These are phyloP conservation scores for Apus apus DNA, from an alignment of 2,113 vertebrate species.

Conservation along the genomic window DNA sequence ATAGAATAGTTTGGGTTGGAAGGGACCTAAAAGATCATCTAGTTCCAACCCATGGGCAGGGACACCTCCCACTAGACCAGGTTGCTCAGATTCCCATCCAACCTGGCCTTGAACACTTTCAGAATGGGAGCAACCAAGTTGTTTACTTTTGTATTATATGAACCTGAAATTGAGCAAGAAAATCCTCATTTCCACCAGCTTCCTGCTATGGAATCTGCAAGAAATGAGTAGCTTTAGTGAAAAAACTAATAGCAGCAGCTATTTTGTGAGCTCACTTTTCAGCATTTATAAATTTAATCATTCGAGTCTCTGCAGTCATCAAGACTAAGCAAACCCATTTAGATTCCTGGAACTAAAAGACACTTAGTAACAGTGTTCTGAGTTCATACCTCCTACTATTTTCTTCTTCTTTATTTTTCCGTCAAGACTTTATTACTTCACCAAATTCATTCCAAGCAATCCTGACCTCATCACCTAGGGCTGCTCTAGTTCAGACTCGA, in stretches of 20 bases:
- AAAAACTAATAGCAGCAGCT: background rate
- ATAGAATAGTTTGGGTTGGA: too few relatives aligned
- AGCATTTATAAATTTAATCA: background rate
- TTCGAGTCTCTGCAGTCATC: background rate
- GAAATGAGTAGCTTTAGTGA: background rate
- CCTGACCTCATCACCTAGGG: conserved; percentile 59
- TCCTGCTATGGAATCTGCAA: background rate
- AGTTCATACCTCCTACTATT: conserved; percentile 40
- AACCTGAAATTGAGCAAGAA: background rate
- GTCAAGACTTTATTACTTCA: conserved; percentile 55
- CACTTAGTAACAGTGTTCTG: background rate
- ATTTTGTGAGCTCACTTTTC: background rate
- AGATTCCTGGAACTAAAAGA: conserved; percentile 1
- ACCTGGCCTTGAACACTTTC: too few relatives aligned
- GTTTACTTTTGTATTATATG: conserved; percentile 16
- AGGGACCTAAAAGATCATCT: too few relatives aligned
- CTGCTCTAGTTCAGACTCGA: conserved; percentile 4
- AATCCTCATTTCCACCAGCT: background rate
- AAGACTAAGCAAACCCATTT: conserved; percentile 8
- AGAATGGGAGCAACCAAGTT: background rate
- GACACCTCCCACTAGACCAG: too few relatives aligned
- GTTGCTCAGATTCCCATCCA: too few relatives aligned
- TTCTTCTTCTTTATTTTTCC: conserved; percentile 32
- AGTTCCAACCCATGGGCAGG: too few relatives aligned
- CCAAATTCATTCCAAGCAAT: conserved; percentile 49